Evolutionary conservation across 2,113 vertebrate species (phyloP), one percentile per base, ranked within the genome.

Genomic region (Equus quagga): DNA sequence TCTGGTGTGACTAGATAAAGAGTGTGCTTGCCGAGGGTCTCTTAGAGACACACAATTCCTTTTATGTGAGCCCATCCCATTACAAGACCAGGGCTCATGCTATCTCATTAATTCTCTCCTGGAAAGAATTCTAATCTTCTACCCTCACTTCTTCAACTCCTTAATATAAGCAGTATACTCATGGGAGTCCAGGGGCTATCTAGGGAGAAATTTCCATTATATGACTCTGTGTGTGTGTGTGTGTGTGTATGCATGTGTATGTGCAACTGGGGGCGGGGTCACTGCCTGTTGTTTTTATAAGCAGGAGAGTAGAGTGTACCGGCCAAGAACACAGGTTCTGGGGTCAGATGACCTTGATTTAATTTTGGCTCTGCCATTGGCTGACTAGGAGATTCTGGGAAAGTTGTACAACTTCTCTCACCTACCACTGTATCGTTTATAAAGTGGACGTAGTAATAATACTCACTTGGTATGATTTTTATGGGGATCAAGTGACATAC

Each of bases 11-110:
- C 56, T 49, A 36, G 67, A 78, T 17, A 78, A 80, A 72, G 6
- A 6, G 13, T 28, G 6, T 1, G 0, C 44, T 44, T 44, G 19
- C 8, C 6, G 0, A 3, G 1, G 60, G 49, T 19, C 14, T 7
- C n/a, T 21, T 3, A 6, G 58, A 44, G 17, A 8, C 21, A 8
- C 1, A 21, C 51, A 19, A 60, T 83, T 33, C 41, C n/a, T 97
- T 79, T 58, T 46, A 31, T 46, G 54, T 69, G 62, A 70, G 9
- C 51, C 2, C 36, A 75, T 91, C 28, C 89, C 8, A 6, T 76
- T 80, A 46, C 28, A 89, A 12, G 21, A 69, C n/a, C 64, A 33
- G 73, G 31, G 54, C 14, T 72, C 21, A 3, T 26, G n/a, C 62
- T 23, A 2, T 17, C 65, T 78, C 70, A 82, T 92, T 67, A 49